A percentile compares a stretch with the other conserved stretches of the same genome.
phyloP scores from a whole-genome alignment of 92 coral and sea anemone genomes.

The Meandrina meandrites region DNA sequence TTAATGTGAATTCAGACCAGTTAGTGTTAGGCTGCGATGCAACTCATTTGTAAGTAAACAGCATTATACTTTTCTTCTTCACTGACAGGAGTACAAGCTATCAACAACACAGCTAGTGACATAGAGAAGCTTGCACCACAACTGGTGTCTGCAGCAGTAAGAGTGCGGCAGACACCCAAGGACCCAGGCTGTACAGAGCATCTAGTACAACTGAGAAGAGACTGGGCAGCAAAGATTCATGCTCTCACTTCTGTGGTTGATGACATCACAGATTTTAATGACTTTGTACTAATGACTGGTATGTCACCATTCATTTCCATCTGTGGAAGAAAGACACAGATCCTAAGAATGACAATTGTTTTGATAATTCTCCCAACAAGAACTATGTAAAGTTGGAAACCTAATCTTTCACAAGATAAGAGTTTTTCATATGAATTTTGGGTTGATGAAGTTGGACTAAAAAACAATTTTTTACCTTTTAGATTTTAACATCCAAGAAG shows the following conservation, averaged over 20 bases:
- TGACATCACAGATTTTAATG: constrained; percentile 81
- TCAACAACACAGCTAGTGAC: constrained; percentile 68
- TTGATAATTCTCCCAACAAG: too few species aligned
- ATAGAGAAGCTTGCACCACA: constrained; percentile 77
- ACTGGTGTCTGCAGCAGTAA: constrained; percentile 66
- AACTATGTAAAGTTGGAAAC: too few species aligned
- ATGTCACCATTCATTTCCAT: background rate
- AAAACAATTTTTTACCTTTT: background rate
- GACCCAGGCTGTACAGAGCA: constrained; percentile 64
- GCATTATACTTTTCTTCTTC: background rate
- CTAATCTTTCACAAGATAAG: too few species aligned
- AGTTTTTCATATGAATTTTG: background rate
- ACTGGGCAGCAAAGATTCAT: constrained; percentile 80
- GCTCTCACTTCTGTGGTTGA: constrained; percentile 77
- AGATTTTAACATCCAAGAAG: constrained; percentile 64
- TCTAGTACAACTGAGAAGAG: constrained; percentile 75
- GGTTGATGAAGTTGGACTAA: background rate
- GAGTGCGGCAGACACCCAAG: constrained; percentile 75
- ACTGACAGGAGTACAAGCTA: constrained; percentile 75
- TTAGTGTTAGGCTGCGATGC: too few species aligned
- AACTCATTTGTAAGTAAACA: too few species aligned
- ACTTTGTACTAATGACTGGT: constrained; percentile 82
- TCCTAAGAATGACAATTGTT: background rate
- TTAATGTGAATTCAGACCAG: too few species aligned
- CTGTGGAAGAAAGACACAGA: background rate